Evolutionary conservation across 2,113 vertebrate genomes (phyloP), one percentile per base, ranked within the genome.

Genomic region (Numenius arquata): DNA sequence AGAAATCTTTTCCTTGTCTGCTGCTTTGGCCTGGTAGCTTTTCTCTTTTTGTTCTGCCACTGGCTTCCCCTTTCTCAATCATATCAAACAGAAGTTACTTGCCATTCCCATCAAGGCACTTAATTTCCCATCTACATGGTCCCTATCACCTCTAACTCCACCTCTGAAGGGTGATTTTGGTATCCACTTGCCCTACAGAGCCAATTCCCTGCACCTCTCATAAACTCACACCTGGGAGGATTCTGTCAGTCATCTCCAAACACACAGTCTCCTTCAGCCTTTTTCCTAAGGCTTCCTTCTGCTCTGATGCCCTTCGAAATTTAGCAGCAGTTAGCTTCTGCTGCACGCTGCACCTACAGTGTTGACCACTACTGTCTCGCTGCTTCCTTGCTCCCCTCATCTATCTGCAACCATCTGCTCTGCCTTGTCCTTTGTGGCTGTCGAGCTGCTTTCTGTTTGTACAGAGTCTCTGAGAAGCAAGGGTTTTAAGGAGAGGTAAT

Each of bases 281-380:
- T 88, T 26, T 12, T 63, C 41, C 29, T 70, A 50, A 47, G 36
- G 22, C 6, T 73, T 14, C 34, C 23, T 72, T 62, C 53, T 52
- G 4, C 34, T 79, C 29, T 26, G 61, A 47, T 23, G 21, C 21
- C 38, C 19, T 30, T 59, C 0, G 0, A 79, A 79, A 91, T 13
- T 25, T 9, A 52, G 27, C 20, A 52, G 47, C 36, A 85, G 14
- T 20, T 45, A 50, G 26, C 17, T 70, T 56, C 48, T 58, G 27
- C 9, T 70, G 26, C 17, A 36, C 1, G 0, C 19, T 38, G 17
- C 36, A n/a, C 27, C 53, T n/a, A n/a, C 36, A 26, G 2, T 8
- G 25, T 32, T 66, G 38, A 61, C 20, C 11, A 56, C 22, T 25
- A 62, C 26, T 52, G 10, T 71, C 34, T 32, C 7, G 1, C 6